Conservation (phyloP, 2,888 invertebrate species). For the Saturnia japonica region DNA sequence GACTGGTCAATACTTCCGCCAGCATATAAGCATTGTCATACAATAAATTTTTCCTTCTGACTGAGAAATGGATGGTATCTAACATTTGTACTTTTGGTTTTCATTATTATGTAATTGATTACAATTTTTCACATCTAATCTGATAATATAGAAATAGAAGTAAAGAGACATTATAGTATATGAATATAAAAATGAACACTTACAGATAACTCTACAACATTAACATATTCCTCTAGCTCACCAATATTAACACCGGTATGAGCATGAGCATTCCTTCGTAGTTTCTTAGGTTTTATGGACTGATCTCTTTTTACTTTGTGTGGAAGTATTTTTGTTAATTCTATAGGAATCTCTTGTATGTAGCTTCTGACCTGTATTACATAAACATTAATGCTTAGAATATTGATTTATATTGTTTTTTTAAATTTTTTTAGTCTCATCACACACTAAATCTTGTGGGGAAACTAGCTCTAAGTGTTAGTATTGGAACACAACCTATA, state of each 20-base stretch:
- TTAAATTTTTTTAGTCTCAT: too few species aligned
- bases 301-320: conserved; percentile 42
- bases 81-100: too few species aligned
- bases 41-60: too few species aligned
- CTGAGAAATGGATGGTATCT: too few species aligned
- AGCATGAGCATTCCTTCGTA: conserved; percentile 45
- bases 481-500: not conserved
- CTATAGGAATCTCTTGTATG: conserved; percentile 3
- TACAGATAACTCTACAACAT: conserved; percentile 55
- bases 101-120: too few species aligned
- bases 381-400: conserved; percentile 4
- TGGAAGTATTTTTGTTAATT: conserved; percentile 19
- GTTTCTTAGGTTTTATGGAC: conserved; percentile 38
- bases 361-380: conserved; percentile 19
- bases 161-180: not conserved
- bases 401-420: not conserved
- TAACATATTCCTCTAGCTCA: conserved; percentile 56
- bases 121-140: too few species aligned
- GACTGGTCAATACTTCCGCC: too few species aligned
- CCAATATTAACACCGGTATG: conserved; percentile 43
- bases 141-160: too few species aligned
- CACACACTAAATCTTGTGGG: too few species aligned
- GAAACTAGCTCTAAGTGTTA: not conserved
- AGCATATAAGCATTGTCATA: too few species aligned
- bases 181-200: conserved; percentile 22